These are phyloP conservation scores for Cataglyphis hispanica DNA, from an alignment of 1,140 invertebrate species.

Conservation along the genomic window DNA sequence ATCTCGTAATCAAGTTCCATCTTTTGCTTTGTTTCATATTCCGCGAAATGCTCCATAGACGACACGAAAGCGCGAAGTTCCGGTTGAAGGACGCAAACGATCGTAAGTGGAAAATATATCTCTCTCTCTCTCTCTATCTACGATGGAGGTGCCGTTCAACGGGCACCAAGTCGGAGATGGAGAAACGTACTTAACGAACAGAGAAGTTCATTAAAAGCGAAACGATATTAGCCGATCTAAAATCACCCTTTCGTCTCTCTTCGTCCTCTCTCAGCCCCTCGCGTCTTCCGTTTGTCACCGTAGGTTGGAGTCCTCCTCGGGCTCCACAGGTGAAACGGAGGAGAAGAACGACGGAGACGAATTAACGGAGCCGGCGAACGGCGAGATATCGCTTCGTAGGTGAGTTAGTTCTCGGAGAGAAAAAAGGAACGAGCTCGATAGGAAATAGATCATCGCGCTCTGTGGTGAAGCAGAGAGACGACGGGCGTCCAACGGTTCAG, in stretches of 20 bases:
- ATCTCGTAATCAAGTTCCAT: background rate
- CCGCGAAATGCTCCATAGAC: background rate
- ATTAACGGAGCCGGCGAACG: constrained; percentile 35
- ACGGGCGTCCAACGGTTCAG: constrained; percentile 35
- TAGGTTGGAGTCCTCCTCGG: constrained; percentile 25
- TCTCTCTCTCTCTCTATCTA: constrained; percentile 6
- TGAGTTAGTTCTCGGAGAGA: constrained; percentile 55
- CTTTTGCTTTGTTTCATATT: background rate
- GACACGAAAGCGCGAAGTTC: constrained; percentile 25
- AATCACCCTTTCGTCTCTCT: constrained; percentile 81
- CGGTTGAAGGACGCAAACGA: constrained; percentile 32
- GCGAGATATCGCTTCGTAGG: constrained; percentile 76
- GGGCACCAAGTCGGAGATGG: constrained; percentile 79
- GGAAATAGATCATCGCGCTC: constrained; percentile 86
- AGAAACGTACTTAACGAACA: constrained; percentile 86
- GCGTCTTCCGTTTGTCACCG: constrained; percentile 65
- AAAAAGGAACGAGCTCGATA: constrained; percentile 78
- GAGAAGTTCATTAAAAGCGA: constrained; percentile 86
- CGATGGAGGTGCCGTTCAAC: constrained; percentile 35
- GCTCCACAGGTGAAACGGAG: constrained; percentile 70
- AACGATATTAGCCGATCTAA: constrained; percentile 86
- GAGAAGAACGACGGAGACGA: constrained; percentile 43
- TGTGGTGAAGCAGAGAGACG: constrained; percentile 60
- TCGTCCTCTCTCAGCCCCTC: background rate
- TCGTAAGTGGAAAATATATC: constrained; percentile 46